A percentile compares a stretch with the other conserved stretches of the same genome.
These are phyloP conservation scores for Sycophila sp. DNA, from an alignment of 1,140 invertebrate genomes.

Conservation along the genomic window DNA sequence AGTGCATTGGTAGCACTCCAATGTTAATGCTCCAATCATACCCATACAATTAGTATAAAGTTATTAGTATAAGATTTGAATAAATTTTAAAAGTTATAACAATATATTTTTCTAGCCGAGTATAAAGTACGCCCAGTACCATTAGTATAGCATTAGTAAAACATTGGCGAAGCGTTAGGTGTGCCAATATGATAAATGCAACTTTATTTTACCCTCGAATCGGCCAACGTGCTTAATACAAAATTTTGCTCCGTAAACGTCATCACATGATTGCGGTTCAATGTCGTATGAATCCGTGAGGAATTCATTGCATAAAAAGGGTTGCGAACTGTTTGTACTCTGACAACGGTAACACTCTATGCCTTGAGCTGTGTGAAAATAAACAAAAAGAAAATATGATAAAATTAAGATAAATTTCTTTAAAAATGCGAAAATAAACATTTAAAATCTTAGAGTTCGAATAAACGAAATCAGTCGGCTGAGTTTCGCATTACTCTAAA, in stretches of 20 bases:
- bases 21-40: slow-evolving; percentile 67
- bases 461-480: no score
- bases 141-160: no score
- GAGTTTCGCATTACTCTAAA: no score
- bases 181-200: no score
- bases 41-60: no score
- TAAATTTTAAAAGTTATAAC: no score
- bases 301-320: slow-evolving; percentile 89
- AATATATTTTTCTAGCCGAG: no score
- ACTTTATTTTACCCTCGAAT: slow-evolving; percentile 82
- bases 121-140: no score
- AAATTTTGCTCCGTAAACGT: slow-evolving; percentile 84
- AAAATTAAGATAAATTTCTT: slow-evolving; percentile 10
- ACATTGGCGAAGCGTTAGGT: no score
- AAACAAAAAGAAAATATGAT: slow-evolving; percentile 21
- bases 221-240: slow-evolving; percentile 95
- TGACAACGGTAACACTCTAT: slow-evolving; percentile 91
- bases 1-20: slow-evolving; percentile 87
- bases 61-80: no score
- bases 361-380: slow-evolving; percentile 66
- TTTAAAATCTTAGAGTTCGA: no score
- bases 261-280: slow-evolving; percentile 76
- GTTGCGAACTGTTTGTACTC: slow-evolving; percentile 79
- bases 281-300: slow-evolving; percentile 76
- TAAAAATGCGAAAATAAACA: no score